Conservation (phyloP, 2,888 invertebrate species). For the Papilio protenor region DNA sequence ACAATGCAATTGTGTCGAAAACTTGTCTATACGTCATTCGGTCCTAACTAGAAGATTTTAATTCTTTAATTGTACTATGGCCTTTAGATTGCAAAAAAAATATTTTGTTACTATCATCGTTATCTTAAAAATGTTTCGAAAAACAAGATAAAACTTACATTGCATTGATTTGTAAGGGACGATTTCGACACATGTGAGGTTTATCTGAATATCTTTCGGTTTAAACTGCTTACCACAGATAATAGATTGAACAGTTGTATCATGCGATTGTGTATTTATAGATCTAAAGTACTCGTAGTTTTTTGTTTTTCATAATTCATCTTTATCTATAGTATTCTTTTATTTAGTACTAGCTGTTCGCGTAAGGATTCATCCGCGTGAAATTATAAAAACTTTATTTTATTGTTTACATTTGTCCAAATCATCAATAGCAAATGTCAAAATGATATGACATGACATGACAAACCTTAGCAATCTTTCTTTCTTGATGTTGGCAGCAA, state of each 20-base stretch:
- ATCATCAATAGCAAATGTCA: too few relatives aligned
- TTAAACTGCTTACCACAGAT: not conserved
- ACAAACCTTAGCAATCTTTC: too few relatives aligned
- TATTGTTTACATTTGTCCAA: too few relatives aligned
- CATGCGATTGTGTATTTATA: too few relatives aligned
- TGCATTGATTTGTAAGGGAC: not conserved
- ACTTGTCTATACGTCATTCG: not conserved
- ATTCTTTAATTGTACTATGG: not conserved
- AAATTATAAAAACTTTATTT: too few relatives aligned
- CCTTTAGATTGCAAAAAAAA: not conserved
- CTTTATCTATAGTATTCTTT: too few relatives aligned
- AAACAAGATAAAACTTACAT: not conserved
- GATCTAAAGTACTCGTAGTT: too few relatives aligned
- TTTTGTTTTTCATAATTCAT: too few relatives aligned
- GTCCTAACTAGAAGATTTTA: not conserved
- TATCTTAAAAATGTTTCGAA: constrained; percentile 1
- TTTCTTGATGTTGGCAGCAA: too few relatives aligned
- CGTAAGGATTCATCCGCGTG: too few relatives aligned
- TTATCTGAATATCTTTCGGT: not conserved
- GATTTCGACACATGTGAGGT: not conserved
- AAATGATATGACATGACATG: too few relatives aligned
- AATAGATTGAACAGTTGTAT: not conserved
- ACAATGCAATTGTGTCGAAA: not conserved
- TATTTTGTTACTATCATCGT: not conserved
- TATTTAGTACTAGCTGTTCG: too few relatives aligned